Evolutionary conservation across 2,888 invertebrate genomes (phyloP).

Genomic region (Onchidella celtica): DNA sequence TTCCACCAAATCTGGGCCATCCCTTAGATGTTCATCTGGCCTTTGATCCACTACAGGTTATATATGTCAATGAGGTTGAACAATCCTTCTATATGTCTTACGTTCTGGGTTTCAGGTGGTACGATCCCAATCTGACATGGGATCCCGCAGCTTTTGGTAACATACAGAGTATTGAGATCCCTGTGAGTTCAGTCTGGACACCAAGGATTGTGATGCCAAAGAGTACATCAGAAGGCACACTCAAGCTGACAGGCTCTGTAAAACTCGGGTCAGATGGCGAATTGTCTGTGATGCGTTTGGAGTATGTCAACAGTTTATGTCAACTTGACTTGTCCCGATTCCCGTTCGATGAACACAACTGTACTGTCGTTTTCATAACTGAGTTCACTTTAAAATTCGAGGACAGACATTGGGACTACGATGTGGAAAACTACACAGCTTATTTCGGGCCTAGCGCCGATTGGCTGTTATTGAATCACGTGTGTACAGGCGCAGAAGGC

Average conservation of each 20-base stretch:
- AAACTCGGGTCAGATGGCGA: background rate
- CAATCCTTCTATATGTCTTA: conserved; percentile 3
- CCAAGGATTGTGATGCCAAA: background rate
- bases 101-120: conserved; percentile 5
- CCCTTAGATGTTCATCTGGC: background rate
- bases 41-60: conserved; percentile 5
- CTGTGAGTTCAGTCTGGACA: background rate
- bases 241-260: conserved; percentile 8
- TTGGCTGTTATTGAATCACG: background rate
- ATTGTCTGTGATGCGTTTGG: background rate
- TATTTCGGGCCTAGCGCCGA: background rate
- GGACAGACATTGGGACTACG: too few species aligned
- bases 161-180: background rate
- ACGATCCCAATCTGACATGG: conserved; percentile 15
- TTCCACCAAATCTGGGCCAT: background rate
- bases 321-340: conserved; percentile 8
- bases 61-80: conserved; percentile 14
- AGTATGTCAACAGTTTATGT: conserved; percentile 11
- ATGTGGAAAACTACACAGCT: too few species aligned
- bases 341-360: conserved; percentile 23
- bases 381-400: too few species aligned
- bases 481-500: background rate
- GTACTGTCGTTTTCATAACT: conserved; percentile 6
- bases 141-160: background rate
- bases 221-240: background rate